Evolutionary conservation across 1,140 invertebrate species (phyloP), one percentile per base, ranked within the genome.

Genomic region (Drosophila nigrodunni): DNA sequence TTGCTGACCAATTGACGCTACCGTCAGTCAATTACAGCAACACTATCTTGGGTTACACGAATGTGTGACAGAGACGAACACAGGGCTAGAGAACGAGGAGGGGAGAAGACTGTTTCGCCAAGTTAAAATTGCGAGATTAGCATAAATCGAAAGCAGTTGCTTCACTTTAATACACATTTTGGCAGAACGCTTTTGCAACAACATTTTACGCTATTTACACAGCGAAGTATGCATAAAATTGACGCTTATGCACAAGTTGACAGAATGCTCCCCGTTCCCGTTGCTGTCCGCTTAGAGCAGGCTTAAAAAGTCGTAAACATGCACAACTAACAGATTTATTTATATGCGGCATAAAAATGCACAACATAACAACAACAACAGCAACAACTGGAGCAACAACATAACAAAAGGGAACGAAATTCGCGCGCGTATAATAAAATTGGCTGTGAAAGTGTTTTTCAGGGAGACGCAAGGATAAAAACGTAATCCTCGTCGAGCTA

Each of bases 261-360:
- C 74, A 78, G 68, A 35, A 44, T 9, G 13, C 25, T 30, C 39
- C 46, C 30, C 18, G 10, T n/a, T 6, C 49, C 9, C 7, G 10
- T 21, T 21, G 5, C 15, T 13, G 13, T 18, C 35, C 54, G 54
- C 37, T 57, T 41, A 49, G 62, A 49, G 58, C 43, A 41, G 80
- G 80, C 88, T 88, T 89, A 80, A 88, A 88, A 89, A 85, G 85
- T 89, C 85, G 85, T 89, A 89, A 89, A 89, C 85, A 89, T 89
- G 85, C 85, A 89, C 85, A 89, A 89, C 85, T 89, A 89, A 89
- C 85, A 89, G 85, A 89, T 89, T 89, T 89, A 89, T 89, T 89
- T 89, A 89, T 89, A 89, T 85, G 85, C 80, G 78, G 85, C 85
- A 89, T 89, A 89, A 89, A 89, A 89, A 89, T 89, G 86, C 85